Percentiles rank a stretch among this genome's conserved stretches.
These are phyloP conservation scores for Aphaenogaster floridana DNA, from an alignment of 1,140 invertebrate genomes.

Conservation along the genomic window DNA sequence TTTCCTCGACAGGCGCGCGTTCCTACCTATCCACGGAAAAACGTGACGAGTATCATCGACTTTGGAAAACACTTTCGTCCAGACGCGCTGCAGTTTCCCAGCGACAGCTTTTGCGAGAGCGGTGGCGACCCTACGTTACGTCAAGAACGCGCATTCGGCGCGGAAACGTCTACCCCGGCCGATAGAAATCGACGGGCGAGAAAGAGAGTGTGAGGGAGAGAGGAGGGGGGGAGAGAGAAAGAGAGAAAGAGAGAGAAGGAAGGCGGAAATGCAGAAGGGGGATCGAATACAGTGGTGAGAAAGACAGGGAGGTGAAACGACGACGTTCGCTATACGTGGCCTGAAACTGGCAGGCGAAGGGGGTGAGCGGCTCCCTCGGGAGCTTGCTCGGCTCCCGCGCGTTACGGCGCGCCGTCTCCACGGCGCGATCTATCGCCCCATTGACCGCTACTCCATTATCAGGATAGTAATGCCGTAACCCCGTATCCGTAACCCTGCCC, in stretches of 20 bases:
- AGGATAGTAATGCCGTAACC: slow-evolving; percentile 80
- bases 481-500: slow-evolving; percentile 72
- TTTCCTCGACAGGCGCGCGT: slow-evolving; percentile 35
- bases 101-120: slow-evolving; percentile 33
- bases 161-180: slow-evolving; percentile 49
- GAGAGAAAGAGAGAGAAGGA: neutral
- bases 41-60: slow-evolving; percentile 65
- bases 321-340: slow-evolving; percentile 53
- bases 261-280: slow-evolving; percentile 12
- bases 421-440: slow-evolving; percentile 81
- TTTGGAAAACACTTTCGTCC: slow-evolving; percentile 64
- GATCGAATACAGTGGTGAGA: slow-evolving; percentile 41
- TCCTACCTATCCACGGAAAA: slow-evolving; percentile 50
- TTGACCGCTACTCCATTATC: slow-evolving; percentile 84
- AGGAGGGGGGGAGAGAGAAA: neutral
- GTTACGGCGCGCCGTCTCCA: slow-evolving; percentile 73
- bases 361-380: slow-evolving; percentile 68
- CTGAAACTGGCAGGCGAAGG: slow-evolving; percentile 71
- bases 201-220: neutral
- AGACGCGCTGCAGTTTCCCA: slow-evolving; percentile 52
- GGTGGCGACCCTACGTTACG: slow-evolving; percentile 54
- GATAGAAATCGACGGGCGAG: slow-evolving; percentile 67
- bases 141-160: slow-evolving; percentile 43
- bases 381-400: slow-evolving; percentile 74
- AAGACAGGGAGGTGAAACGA: slow-evolving; percentile 62